phyloP scores from a whole-genome alignment of 2,797 vertebrate species.

The Trachurus trachurus region DNA sequence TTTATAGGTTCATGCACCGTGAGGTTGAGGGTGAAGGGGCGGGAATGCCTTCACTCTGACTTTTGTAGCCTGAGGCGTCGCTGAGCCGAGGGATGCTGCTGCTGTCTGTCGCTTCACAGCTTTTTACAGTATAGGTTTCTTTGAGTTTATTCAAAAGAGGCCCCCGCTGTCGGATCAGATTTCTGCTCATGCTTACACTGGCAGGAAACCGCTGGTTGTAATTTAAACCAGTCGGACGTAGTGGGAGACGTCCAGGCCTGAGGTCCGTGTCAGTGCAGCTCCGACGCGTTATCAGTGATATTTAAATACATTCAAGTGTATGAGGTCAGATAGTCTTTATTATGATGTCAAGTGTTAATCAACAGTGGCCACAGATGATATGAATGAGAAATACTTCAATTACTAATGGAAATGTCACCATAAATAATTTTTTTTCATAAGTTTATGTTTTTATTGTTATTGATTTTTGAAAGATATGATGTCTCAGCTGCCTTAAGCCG shows the following conservation, averaged over 20 bases:
- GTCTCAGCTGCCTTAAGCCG: too few species aligned
- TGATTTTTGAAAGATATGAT: too few species aligned
- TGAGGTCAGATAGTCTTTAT: neutral
- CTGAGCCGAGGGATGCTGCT: neutral
- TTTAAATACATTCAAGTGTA: neutral
- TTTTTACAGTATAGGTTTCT: neutral
- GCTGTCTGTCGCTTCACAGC: conserved; percentile 9
- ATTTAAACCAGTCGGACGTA: neutral
- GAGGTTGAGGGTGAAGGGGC: neutral
- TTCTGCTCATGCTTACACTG: conserved; percentile 34
- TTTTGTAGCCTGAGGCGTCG: neutral
- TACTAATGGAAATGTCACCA: too few species aligned
- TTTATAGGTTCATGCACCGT: neutral
- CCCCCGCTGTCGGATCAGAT: conserved; percentile 6
- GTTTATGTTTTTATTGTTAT: too few species aligned
- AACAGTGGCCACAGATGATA: too few species aligned
- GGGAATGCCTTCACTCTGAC: neutral
- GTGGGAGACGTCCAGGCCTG: neutral
- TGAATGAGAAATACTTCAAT: neutral
- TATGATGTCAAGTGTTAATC: neutral
- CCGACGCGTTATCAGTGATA: neutral
- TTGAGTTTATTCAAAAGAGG: conserved; percentile 6
- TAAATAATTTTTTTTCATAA: too few species aligned
- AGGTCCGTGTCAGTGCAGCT: neutral
- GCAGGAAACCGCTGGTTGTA: conserved; percentile 8